A percentile compares a stretch with the other conserved stretches of the same genome.
These are phyloP conservation scores for Sinocyclocheilus anshuiensis DNA, from an alignment of 2,113 vertebrate species.

Conservation along the genomic window DNA sequence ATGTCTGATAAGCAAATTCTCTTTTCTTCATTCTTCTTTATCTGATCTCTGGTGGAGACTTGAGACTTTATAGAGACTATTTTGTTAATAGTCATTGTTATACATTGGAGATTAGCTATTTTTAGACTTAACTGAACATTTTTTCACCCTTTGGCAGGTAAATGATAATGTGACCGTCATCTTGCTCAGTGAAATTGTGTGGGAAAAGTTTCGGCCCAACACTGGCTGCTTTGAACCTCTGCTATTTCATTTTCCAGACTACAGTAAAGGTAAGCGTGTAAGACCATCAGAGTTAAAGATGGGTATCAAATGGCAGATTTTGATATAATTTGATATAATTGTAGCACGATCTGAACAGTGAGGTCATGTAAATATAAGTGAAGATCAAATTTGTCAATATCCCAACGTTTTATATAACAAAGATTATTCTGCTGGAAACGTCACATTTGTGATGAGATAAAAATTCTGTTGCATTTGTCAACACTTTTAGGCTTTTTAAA, in stretches of 20 bases:
- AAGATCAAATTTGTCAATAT: neutral
- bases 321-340: neutral
- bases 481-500: neutral
- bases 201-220: constrained; percentile 92
- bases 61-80: too few species aligned
- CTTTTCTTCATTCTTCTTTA: neutral
- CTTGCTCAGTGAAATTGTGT: constrained; percentile 92
- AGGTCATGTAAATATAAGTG: neutral
- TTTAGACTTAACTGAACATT: neutral
- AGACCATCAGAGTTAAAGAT: neutral
- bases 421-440: neutral
- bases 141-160: constrained; percentile 71
- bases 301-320: neutral
- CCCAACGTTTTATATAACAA: neutral
- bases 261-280: constrained; percentile 89
- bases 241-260: constrained; percentile 91
- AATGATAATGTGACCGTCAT: constrained; percentile 88
- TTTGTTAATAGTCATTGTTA: neutral
- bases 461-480: neutral
- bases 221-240: constrained; percentile 91
- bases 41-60: neutral
- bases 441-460: constrained; percentile 6
- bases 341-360: neutral
- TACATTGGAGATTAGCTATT: neutral
- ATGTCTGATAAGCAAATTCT: neutral